These are phyloP conservation scores for Platycercus adscitus DNA, from an alignment of 2,113 vertebrate species.

Conservation along the genomic window DNA sequence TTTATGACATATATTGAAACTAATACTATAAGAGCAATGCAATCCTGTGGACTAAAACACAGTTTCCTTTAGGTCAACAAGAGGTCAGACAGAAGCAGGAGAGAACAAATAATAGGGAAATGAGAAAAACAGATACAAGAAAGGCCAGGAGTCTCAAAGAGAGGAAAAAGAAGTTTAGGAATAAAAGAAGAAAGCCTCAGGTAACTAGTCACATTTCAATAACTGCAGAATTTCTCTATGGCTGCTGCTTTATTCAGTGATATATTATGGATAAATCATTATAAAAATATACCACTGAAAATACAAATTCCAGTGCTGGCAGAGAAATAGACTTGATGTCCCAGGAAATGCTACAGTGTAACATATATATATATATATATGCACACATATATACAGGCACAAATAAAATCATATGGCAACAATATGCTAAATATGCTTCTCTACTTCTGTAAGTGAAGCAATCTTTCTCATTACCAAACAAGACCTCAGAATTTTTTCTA, in stretches of 20 bases:
- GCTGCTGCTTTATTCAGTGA: background rate
- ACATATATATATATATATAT: background rate
- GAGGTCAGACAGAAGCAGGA: background rate
- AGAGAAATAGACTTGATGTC: background rate
- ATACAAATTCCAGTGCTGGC: background rate
- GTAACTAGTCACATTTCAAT: background rate
- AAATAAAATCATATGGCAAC: background rate
- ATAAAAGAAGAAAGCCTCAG: background rate
- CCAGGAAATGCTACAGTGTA: background rate
- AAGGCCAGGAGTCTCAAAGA: background rate
- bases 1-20: slow-evolving; percentile 11
- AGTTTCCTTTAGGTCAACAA: background rate
- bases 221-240: background rate
- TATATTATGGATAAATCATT: background rate
- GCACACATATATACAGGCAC: background rate
- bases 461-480: background rate
- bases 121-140: slow-evolving; percentile 8
- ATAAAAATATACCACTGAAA: background rate
- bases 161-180: background rate
- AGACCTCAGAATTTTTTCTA: background rate
- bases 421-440: background rate
- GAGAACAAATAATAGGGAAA: slow-evolving; percentile 19
- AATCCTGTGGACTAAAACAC: slow-evolving; percentile 1
- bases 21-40: background rate
- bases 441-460: background rate